Evolutionary conservation across 2,888 invertebrate species (phyloP).

Genomic region (Apomyelois bistriatella): DNA sequence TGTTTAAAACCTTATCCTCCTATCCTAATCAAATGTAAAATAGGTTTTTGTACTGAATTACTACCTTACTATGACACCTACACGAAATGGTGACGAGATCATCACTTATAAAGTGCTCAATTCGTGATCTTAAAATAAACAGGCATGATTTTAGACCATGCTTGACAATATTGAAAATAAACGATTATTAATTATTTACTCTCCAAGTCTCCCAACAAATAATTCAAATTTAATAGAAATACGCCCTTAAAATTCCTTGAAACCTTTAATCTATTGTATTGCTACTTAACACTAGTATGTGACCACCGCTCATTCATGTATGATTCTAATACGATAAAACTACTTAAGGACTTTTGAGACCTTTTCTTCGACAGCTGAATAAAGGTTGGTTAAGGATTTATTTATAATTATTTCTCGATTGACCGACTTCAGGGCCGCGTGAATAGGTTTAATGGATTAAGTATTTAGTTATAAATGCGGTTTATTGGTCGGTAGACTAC

Average conservation of each 20-base stretch:
- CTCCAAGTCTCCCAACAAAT: no score
- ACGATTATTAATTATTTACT: neutral
- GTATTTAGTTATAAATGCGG: neutral
- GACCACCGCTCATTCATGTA: slow-evolving; percentile 32
- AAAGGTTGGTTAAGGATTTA: slow-evolving; percentile 6
- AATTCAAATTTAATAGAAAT: neutral
- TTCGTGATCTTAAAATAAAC: no score
- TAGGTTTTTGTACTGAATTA: no score
- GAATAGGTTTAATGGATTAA: slow-evolving; percentile 16
- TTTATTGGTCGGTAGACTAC: neutral
- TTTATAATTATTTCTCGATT: slow-evolving; percentile 14
- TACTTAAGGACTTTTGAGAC: slow-evolving; percentile 22
- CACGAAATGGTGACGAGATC: no score
- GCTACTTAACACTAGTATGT: slow-evolving; percentile 20
- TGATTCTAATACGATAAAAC: slow-evolving; percentile 51
- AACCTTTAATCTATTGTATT: slow-evolving; percentile 20
- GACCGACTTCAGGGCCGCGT: slow-evolving; percentile 13
- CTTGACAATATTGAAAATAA: no score
- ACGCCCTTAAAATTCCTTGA: slow-evolving; percentile 21
- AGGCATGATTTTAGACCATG: no score
- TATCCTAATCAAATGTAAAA: no score
- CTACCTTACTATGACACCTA: no score
- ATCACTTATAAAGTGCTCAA: no score
- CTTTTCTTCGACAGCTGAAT: slow-evolving; percentile 13
- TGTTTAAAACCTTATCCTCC: no score